Conservation (phyloP, 35 echinoderm and acorn worm genomes). For the Apostichopus parvimensis region DNA sequence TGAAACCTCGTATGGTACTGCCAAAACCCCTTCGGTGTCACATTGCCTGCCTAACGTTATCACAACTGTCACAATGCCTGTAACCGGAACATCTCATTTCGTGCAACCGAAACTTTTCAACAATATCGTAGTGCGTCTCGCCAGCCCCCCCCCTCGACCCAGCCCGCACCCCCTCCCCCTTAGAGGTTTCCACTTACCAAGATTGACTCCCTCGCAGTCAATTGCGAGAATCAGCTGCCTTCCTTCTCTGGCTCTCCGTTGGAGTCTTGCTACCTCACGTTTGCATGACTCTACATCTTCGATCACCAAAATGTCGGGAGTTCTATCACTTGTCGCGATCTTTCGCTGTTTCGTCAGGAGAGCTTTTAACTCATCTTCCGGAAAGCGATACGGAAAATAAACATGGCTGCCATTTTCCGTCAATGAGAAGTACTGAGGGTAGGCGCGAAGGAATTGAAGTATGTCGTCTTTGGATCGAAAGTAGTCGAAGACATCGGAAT, state of each 20-base stretch:
- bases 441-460: not conserved
- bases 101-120: too few relatives aligned
- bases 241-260: not conserved
- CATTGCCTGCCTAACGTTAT: too few relatives aligned
- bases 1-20: too few relatives aligned
- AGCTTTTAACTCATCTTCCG: not conserved
- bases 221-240: not conserved
- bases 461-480: not conserved
- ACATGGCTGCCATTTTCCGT: not conserved
- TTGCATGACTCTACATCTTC: not conserved
- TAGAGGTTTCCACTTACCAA: not conserved
- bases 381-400: not conserved
- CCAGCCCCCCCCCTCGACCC: too few relatives aligned
- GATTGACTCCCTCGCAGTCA: not conserved
- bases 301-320: not conserved
- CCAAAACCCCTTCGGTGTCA: too few relatives aligned
- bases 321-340: not conserved
- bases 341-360: not conserved
- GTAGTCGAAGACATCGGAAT: not conserved
- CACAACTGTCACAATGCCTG: too few relatives aligned
- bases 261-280: not conserved
- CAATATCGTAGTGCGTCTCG: not conserved
- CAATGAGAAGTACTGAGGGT: conserved; percentile 1
- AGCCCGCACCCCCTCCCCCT: not conserved
- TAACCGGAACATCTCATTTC: too few relatives aligned